phyloP scores from a whole-genome alignment of 2,797 vertebrate species.

The Saxicola maurus region DNA sequence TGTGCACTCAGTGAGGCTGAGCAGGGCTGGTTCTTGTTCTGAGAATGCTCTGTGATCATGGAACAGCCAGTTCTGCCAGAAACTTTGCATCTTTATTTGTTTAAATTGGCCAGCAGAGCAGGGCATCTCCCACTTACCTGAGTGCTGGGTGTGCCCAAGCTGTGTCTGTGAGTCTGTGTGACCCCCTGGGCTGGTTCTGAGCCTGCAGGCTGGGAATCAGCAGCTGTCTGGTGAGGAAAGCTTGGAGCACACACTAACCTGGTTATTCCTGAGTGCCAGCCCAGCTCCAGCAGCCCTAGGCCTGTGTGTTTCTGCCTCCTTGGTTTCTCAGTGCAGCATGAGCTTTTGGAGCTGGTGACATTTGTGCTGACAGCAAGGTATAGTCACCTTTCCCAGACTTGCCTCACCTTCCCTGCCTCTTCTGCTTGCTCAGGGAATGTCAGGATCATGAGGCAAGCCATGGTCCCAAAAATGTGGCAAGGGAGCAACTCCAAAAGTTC shows the following conservation, averaged over 20 bases:
- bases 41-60: neutral
- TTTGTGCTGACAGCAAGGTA: neutral
- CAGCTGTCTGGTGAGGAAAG: neutral
- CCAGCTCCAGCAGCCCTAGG: neutral
- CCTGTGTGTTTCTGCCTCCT: neutral
- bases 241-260: neutral
- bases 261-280: neutral
- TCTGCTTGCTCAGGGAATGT: neutral
- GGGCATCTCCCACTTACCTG: neutral
- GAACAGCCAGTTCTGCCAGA: neutral
- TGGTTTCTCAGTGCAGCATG: neutral
- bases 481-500: neutral
- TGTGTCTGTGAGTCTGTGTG: neutral
- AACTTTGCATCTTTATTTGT: neutral
- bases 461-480: neutral
- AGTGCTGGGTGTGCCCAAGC: neutral
- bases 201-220: neutral
- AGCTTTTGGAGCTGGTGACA: neutral
- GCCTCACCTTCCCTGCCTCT: neutral
- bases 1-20: neutral
- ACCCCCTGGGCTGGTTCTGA: neutral
- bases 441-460: neutral
- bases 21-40: neutral
- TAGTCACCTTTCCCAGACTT: neutral
- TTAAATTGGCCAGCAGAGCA: accelerated